Evolutionary conservation across 2,888 invertebrate genomes (phyloP).

Genomic region (Scrobipalpa atriplicella): DNA sequence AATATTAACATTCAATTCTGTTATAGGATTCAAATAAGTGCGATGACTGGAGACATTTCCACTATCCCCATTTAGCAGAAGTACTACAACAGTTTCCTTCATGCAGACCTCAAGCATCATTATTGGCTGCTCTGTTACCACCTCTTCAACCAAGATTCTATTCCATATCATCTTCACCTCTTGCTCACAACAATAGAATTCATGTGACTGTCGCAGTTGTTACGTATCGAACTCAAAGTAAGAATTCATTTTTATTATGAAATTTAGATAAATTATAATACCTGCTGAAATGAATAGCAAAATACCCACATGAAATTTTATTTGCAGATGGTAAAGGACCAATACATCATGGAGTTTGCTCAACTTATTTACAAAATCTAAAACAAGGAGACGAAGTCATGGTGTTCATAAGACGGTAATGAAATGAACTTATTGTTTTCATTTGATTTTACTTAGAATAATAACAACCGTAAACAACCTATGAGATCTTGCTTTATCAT

Average conservation of each 20-base stretch:
- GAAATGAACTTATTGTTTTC: constrained; percentile 15
- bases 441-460: too few species aligned
- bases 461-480: too few species aligned
- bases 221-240: constrained; percentile 91
- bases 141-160: constrained; percentile 96
- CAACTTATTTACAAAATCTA: constrained; percentile 91
- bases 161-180: constrained; percentile 95
- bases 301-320: background rate
- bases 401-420: constrained; percentile 90
- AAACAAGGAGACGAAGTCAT: constrained; percentile 85
- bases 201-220: constrained; percentile 97
- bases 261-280: too few species aligned
- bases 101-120: constrained; percentile 90
- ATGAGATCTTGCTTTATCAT: too few species aligned
- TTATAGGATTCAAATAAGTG: constrained; percentile 91
- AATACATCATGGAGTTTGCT: constrained; percentile 95
- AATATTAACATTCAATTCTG: constrained; percentile 16
- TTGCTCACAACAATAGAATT: constrained; percentile 87
- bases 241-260: constrained; percentile 41
- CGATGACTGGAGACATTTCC: constrained; percentile 96
- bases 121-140: constrained; percentile 91
- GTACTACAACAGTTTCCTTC: constrained; percentile 94
- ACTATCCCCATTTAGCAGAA: constrained; percentile 92
- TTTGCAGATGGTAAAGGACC: constrained; percentile 89
- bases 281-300: too few species aligned